Evolutionary conservation across 2,113 vertebrate species (phyloP), one percentile per base, ranked within the genome.

Genomic region (Pangasianodon gigas): DNA sequence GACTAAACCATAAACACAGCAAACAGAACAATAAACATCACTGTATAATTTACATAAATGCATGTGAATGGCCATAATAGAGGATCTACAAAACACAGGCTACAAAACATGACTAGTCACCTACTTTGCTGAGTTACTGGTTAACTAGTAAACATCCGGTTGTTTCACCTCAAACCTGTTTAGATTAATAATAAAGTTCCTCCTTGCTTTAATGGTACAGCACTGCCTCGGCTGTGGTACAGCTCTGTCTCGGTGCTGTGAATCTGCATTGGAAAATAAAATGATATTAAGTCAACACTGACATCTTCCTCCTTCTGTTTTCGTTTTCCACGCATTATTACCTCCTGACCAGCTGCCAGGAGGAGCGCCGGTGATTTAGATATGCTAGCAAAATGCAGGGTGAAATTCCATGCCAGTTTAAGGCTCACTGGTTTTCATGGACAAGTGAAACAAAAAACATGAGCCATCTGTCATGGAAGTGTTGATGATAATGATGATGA

Each of bases 331-430:
- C 41, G 16, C 14, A 16, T 79, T 87, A 79, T 82, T 58, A 41
- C 79, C 77, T 13, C 14, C 87, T 56, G 80, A 85, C 75, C 86
- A 24, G 52, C 74, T 84, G 84, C 37, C 54, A 67, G 51, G 29
- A 86, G 41, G 0, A 32, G 44, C 29, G 13, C 7, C 65, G 8
- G 74, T 58, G 69, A 56, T 89, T 87, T 71, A 89, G 83, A 79
- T 48, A 87, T 85, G 69, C 62, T 84, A 87, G 87, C 88, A 48
- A 69, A 54, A 48, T 37, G 56, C 26, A 26, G 67, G n/a, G 44
- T 54, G 71, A 62, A 24, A 69, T 56, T 56, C 77, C 48, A 56
- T 3, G 58, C n/a, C 58, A 74, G 32, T 54, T 85, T 80, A 67
- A 77, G 65, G 18, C 46, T 29, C 26, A 84, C 46, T 75, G 2